These are phyloP conservation scores for Drosophila nigrodunni DNA, from an alignment of 1,140 invertebrate species.

Conservation along the genomic window DNA sequence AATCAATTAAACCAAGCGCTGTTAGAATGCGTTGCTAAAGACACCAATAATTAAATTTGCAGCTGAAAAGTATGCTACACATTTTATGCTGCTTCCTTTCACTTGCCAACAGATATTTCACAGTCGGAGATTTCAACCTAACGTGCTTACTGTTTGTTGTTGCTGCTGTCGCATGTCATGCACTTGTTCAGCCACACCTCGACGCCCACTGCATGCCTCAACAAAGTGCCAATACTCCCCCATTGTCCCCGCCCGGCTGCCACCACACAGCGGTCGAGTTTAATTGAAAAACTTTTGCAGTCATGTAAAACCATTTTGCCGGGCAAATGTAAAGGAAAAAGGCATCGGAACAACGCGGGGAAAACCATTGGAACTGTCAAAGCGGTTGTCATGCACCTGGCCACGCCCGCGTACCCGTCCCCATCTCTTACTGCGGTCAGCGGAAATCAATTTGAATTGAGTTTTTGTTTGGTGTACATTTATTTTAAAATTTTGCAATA, in stretches of 20 bases:
- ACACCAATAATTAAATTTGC: too few relatives aligned
- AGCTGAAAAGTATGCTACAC: too few relatives aligned
- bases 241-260: neutral
- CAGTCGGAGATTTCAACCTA: too few relatives aligned
- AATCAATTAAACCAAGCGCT: too few relatives aligned
- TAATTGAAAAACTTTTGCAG: slow-evolving; percentile 54
- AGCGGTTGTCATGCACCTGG: neutral
- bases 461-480: too few relatives aligned
- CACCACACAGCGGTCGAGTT: slow-evolving; percentile 20
- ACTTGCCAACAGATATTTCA: too few relatives aligned
- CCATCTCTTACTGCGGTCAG: neutral
- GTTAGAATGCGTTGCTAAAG: too few relatives aligned
- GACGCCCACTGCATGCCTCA: neutral
- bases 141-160: neutral
- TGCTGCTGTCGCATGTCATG: slow-evolving; percentile 19
- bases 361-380: slow-evolving; percentile 1
- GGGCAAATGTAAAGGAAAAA: neutral
- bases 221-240: too few relatives aligned
- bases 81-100: too few relatives aligned
- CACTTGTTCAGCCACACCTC: slow-evolving; percentile 29
- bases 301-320: slow-evolving; percentile 9
- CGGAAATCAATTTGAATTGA: slow-evolving; percentile 31
- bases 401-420: too few relatives aligned
- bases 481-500: neutral
- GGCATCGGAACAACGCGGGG: neutral